Evolutionary conservation across 2,113 vertebrate genomes (phyloP).

Genomic region (Nycticorax nycticorax): DNA sequence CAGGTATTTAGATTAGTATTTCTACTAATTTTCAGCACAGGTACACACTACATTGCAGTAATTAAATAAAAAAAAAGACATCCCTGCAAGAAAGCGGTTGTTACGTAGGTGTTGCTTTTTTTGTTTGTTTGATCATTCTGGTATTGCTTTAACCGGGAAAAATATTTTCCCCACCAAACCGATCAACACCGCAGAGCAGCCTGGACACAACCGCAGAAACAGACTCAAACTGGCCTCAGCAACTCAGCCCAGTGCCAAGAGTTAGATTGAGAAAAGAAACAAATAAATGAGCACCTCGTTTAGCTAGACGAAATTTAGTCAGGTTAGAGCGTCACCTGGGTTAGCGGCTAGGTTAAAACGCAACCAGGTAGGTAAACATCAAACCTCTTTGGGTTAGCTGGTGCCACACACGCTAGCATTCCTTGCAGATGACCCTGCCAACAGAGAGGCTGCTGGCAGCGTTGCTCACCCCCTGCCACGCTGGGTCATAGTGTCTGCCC

Average conservation of each 20-base stretch:
- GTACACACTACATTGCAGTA: not conserved
- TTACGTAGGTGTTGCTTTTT: not conserved
- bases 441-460: slow-evolving; percentile 25
- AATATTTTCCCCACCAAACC: not conserved
- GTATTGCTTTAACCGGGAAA: not conserved
- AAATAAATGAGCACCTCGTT: not conserved
- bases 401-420: slow-evolving; percentile 70
- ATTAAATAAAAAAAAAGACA: not conserved
- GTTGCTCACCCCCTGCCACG: slow-evolving; percentile 85
- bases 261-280: not conserved
- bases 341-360: slow-evolving; percentile 43
- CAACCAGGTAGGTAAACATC: not conserved
- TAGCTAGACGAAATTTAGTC: slow-evolving; percentile 23
- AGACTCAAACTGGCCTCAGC: not conserved
- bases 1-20: not conserved
- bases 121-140: not conserved
- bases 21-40: not conserved
- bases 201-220: not conserved
- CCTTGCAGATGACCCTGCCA: slow-evolving; percentile 20
- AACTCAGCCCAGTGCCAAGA: not conserved
- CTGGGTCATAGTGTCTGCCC: slow-evolving; percentile 86
- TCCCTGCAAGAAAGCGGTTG: not conserved
- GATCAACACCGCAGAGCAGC: not conserved
- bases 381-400: slow-evolving; percentile 53
- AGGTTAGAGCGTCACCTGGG: slow-evolving; percentile 55